These are phyloP conservation scores for Seira ritae DNA, from an alignment of 2,888 invertebrate genomes.

Conservation along the genomic window DNA sequence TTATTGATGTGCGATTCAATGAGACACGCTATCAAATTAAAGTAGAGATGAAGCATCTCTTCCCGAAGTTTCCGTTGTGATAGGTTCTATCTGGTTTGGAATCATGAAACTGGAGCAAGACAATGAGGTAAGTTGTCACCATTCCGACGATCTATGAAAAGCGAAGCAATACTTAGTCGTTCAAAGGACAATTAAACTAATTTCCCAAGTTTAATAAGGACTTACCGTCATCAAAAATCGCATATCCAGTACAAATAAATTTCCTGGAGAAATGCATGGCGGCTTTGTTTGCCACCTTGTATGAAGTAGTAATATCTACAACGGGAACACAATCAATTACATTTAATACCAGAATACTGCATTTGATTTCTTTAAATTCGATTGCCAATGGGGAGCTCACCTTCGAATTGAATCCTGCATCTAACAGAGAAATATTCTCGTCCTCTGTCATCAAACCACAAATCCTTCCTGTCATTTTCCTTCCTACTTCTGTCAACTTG, in stretches of 20 bases:
- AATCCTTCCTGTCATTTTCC: no score
- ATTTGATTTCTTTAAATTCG: background rate
- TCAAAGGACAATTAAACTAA: background rate
- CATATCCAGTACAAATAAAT: slow-evolving; percentile 15
- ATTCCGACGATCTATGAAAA: slow-evolving; percentile 17
- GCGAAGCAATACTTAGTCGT: background rate
- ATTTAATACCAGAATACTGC: no score
- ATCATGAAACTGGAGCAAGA: slow-evolving; percentile 24
- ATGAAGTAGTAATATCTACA: slow-evolving; percentile 8
- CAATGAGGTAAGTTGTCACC: slow-evolving; percentile 5
- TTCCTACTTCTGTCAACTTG: background rate
- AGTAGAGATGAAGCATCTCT: no score
- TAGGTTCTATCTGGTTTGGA: slow-evolving; percentile 18
- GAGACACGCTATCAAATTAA: no score
- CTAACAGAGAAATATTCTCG: no score
- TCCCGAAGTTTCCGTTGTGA: background rate
- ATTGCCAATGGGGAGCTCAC: background rate
- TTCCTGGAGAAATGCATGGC: slow-evolving; percentile 16
- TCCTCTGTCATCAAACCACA: no score
- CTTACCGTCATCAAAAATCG: slow-evolving; percentile 14
- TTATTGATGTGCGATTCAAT: no score
- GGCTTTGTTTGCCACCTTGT: slow-evolving; percentile 21
- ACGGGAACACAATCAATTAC: background rate
- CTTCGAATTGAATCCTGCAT: no score
- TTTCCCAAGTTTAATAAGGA: no score